Evolutionary conservation across 2,888 invertebrate genomes (phyloP), one percentile per base, ranked within the genome.

Genomic region (Druceiella hillmani): DNA sequence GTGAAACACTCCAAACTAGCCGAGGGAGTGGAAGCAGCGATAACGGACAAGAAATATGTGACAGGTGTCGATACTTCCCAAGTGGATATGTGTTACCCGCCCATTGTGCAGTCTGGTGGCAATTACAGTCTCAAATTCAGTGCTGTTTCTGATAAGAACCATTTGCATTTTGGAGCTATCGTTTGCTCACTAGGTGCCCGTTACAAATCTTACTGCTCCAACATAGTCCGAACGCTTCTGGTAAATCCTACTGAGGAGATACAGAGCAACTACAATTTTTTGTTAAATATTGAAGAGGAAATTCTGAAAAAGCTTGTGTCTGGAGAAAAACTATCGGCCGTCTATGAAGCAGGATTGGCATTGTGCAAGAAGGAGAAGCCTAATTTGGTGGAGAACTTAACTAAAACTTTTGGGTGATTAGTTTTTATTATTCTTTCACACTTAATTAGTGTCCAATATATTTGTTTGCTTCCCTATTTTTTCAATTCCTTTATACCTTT

Each of bases 41-140:
- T 95, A 53, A 81, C 83, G n/a, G 93, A 95, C 59, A 94, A 94
- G 57, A 97, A 98, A 66, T 95, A 93, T 63, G 90, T 97, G 2
- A 80, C 86, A 6, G 88, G 89, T 2, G 85, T 93, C 1, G 95
- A 95, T 64, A 79, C 84, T 3, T 79, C 81, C 15, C 87, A 93
- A 60, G 78, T 98, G 3, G 98, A 99, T 56, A 90, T 94, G 82
- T 99, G 98, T 58, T 99, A 98, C 61, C 94, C 97, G 1, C 91
- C 99, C 0, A 99, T 99, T 40, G 92, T 99, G 54, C 99, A 99
- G 62, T 98, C 97, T 20, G 99, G 99, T 5, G 98, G 97, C n/a
- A 83, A 87, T 57, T 99, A 98, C 67, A 89, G 85, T 55, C 75
- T 99, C 29, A 99, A 99, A 66, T 99, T 98, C 65, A 97, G 94